Percentiles rank a stretch among this genome's conserved stretches.
Evolutionary conservation across 1,140 invertebrate species (phyloP).

Genomic region (Drosophila seguyi): DNA sequence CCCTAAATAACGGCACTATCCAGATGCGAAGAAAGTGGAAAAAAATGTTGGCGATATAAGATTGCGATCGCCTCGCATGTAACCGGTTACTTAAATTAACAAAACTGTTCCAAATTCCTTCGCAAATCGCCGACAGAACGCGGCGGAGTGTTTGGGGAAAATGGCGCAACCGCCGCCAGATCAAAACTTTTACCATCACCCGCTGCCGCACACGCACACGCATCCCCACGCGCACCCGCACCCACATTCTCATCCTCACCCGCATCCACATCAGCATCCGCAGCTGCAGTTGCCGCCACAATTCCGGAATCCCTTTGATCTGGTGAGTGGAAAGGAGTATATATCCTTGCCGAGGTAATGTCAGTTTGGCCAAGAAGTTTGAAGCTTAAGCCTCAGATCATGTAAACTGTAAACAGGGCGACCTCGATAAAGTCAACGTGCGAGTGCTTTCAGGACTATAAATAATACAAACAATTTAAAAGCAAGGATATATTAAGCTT

Average conservation of each 20-base stretch:
- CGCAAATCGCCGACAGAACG: conserved; percentile 2
- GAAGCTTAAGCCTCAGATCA: too few relatives aligned
- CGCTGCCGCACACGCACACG: conserved; percentile 68
- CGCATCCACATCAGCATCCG: conserved; percentile 61
- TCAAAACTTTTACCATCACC: conserved; percentile 79
- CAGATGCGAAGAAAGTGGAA: conserved; percentile 52
- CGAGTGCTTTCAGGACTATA: background rate
- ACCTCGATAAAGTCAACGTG: background rate
- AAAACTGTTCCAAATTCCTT: conserved; percentile 4
- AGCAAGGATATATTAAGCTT: background rate
- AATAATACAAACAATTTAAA: background rate
- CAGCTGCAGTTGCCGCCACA: conserved; percentile 80
- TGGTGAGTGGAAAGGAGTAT: conserved; percentile 53
- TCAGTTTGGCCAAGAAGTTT: background rate
- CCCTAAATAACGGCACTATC: conserved; percentile 55
- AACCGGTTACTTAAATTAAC: conserved; percentile 64
- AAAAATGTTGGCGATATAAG: conserved; percentile 75
- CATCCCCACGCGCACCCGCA: conserved; percentile 59
- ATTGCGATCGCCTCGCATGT: conserved; percentile 58
- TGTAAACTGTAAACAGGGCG: conserved; percentile 2
- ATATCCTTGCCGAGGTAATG: background rate
- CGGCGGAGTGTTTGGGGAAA: conserved; percentile 57
- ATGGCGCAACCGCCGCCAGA: conserved; percentile 82
- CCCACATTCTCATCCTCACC: conserved; percentile 47
- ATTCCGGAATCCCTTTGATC: conserved; percentile 79